Evolutionary conservation across 1,140 invertebrate genomes (phyloP).

Genomic region (Musca domestica): DNA sequence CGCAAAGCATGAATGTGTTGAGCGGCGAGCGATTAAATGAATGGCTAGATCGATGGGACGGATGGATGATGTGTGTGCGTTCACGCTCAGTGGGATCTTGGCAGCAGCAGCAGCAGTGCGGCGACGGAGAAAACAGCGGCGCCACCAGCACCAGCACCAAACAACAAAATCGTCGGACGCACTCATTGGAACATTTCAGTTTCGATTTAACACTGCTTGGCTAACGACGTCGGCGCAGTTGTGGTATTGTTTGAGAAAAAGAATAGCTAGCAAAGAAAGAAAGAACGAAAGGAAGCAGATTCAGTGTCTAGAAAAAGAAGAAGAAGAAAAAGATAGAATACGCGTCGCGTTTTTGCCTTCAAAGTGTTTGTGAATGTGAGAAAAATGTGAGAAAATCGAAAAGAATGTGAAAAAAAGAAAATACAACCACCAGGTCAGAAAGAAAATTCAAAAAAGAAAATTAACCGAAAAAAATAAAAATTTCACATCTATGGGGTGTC

Average conservation of each 20-base stretch:
- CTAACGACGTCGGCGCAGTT: slow-evolving; percentile 1
- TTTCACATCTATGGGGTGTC: too few relatives aligned
- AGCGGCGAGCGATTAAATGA: too few relatives aligned
- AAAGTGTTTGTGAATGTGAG: too few relatives aligned
- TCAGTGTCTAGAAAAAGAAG: neutral
- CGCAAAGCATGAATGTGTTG: too few relatives aligned
- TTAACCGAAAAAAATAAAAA: too few relatives aligned
- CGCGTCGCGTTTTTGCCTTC: too few relatives aligned
- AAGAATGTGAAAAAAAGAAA: too few relatives aligned
- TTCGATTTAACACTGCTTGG: slow-evolving; percentile 19
- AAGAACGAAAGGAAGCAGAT: neutral
- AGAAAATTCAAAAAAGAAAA: too few relatives aligned
- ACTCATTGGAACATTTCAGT: slow-evolving; percentile 6
- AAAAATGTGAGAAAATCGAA: too few relatives aligned
- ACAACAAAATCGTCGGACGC: slow-evolving; percentile 8
- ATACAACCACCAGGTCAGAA: too few relatives aligned
- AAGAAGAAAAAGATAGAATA: too few relatives aligned
- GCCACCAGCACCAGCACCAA: neutral
- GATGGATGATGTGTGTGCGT: neutral
- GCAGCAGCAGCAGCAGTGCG: neutral
- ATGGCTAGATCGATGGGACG: neutral
- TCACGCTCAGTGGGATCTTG: neutral
- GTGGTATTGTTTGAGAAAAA: neutral
- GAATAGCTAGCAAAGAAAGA: too few relatives aligned
- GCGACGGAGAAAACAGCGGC: neutral